phyloP scores from a whole-genome alignment of 2,888 invertebrate species.

The Acholoe squamosa region DNA sequence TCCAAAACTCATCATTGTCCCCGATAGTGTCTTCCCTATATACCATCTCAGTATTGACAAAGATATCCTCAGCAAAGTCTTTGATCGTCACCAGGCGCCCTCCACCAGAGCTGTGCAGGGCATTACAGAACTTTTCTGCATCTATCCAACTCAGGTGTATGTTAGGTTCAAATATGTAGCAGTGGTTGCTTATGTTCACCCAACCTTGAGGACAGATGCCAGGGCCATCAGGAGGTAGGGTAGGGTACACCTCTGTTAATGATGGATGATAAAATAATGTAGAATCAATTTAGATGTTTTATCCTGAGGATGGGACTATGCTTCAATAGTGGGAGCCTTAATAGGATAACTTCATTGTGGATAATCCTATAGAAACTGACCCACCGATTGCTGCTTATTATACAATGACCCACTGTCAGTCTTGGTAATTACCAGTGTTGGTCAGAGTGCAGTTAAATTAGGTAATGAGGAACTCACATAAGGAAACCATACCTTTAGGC shows the following conservation, averaged over 20 bases:
- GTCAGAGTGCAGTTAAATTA: too few species aligned
- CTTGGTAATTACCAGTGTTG: too few species aligned
- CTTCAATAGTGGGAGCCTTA: too few species aligned
- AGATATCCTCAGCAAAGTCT: background rate
- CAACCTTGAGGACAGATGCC: background rate
- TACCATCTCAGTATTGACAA: slow-evolving; percentile 20
- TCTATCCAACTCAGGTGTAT: background rate
- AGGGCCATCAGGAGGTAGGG: background rate
- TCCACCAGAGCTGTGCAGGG: too few species aligned
- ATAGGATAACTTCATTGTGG: too few species aligned
- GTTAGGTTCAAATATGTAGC: slow-evolving; percentile 43
- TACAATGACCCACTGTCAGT: too few species aligned
- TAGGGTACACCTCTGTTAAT: background rate
- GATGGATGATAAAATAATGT: too few species aligned
- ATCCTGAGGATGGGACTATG: too few species aligned
- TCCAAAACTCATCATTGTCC: background rate
- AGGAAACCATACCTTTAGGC: slow-evolving; percentile 56
- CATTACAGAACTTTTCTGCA: background rate
- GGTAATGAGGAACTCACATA: too few species aligned
- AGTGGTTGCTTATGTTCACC: background rate
- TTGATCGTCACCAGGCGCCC: background rate
- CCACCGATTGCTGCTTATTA: too few species aligned
- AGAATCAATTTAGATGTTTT: too few species aligned
- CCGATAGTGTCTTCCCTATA: background rate
- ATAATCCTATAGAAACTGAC: too few species aligned